phyloP scores from a whole-genome alignment of 37 sponge, comb jelly and placozoan species.

The Hexactinellida sp. region DNA sequence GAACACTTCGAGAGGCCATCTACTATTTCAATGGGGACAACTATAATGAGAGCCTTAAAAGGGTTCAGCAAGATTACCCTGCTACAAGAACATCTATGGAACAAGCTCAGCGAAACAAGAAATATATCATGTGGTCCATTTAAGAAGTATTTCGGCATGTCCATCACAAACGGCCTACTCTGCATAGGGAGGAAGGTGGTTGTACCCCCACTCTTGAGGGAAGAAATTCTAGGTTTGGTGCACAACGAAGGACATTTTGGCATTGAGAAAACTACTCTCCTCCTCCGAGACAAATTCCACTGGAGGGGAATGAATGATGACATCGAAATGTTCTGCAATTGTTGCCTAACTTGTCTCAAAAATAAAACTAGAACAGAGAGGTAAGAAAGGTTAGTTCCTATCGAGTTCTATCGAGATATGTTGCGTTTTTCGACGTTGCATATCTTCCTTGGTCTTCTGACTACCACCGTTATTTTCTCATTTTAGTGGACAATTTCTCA shows the following conservation, averaged over 20 bases:
- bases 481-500: background rate
- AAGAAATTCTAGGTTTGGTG: background rate
- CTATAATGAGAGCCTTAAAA: background rate
- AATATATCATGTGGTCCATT: background rate
- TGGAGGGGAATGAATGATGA: background rate
- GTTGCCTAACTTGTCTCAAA: background rate
- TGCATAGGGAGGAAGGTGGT: slow-evolving; percentile 11
- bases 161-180: background rate
- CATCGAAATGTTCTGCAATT: background rate
- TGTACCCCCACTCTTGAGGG: background rate
- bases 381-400: background rate
- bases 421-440: background rate
- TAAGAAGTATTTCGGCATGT: background rate
- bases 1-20: slow-evolving; percentile 8
- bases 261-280: background rate
- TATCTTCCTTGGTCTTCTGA: background rate
- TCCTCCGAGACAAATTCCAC: too few species aligned
- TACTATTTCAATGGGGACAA: background rate
- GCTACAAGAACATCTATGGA: background rate
- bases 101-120: background rate
- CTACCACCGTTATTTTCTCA: background rate
- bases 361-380: too few species aligned
- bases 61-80: background rate
- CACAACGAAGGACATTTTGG: background rate
- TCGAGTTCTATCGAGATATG: background rate